A percentile compares a stretch with the other conserved stretches of the same genome.
Conservation (phyloP, 2,113 vertebrate species). For the Toxostoma redivivum region DNA sequence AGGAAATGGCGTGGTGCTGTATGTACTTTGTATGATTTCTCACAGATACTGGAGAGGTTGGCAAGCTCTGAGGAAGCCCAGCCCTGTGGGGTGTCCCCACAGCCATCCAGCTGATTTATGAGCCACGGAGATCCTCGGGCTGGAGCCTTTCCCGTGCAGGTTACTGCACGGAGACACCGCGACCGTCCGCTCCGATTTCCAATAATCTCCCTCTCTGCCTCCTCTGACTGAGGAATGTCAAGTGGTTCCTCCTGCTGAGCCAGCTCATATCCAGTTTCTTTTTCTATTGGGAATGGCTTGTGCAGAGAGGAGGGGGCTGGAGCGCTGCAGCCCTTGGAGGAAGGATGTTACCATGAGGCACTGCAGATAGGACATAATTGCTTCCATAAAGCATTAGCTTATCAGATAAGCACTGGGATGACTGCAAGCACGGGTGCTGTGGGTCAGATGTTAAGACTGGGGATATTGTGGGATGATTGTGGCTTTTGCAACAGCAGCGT, state of each 20-base stretch:
- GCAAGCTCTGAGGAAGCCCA: not conserved
- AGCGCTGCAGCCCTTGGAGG: not conserved
- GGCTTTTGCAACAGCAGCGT: not conserved
- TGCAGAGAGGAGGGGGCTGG: not conserved
- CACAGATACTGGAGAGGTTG: not conserved
- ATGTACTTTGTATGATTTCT: not conserved
- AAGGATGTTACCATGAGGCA: not conserved
- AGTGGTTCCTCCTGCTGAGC: slow-evolving; percentile 41
- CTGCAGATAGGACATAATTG: not conserved
- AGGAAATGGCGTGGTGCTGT: not conserved
- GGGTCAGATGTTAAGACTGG: not conserved
- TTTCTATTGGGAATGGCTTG: not conserved
- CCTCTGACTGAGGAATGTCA: slow-evolving; percentile 3
- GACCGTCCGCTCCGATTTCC: not conserved
- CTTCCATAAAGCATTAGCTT: not conserved
- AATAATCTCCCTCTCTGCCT: not conserved
- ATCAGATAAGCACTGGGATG: not conserved
- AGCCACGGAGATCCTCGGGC: not conserved
- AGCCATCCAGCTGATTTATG: not conserved
- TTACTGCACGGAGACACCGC: accelerated
- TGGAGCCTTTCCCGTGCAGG: not conserved
- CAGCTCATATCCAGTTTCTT: slow-evolving; percentile 6
- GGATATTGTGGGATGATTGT: not conserved
- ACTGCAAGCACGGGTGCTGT: not conserved
- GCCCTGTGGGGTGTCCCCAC: not conserved